Evolutionary conservation across 1,140 invertebrate genomes (phyloP).

Genomic region (Nebria ingens): DNA sequence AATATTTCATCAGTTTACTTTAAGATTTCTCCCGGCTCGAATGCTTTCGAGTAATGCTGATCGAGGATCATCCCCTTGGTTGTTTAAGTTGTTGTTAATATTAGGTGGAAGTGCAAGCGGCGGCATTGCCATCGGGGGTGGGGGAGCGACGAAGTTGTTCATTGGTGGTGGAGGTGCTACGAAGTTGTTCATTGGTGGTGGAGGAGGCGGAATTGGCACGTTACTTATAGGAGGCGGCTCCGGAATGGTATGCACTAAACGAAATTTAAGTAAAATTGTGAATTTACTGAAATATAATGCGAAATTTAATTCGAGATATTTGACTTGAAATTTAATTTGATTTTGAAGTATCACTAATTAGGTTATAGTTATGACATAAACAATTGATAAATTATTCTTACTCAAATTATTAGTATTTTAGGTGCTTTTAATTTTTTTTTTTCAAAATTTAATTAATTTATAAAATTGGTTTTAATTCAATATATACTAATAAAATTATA

Average conservation of each 20-base stretch:
- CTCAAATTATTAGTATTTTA: no score
- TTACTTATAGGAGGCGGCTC: slow-evolving; percentile 20
- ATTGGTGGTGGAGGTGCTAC: slow-evolving; percentile 30
- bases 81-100: slow-evolving; percentile 1
- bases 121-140: slow-evolving; percentile 21
- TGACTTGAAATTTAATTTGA: no score
- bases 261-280: no score
- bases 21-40: slow-evolving; percentile 51
- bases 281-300: no score
- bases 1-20: slow-evolving; percentile 37
- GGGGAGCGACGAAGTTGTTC: slow-evolving; percentile 24
- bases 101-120: slow-evolving; percentile 15
- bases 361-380: no score
- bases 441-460: slow-evolving; percentile 14
- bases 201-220: slow-evolving; percentile 22
- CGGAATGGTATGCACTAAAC: no score
- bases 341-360: no score
- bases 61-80: slow-evolving; percentile 39
- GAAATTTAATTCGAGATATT: no score
- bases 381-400: no score
- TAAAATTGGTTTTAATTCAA: not conserved
- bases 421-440: no score
- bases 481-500: slow-evolving; percentile 13
- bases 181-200: slow-evolving; percentile 21
- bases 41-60: slow-evolving; percentile 70